Conservation (phyloP, 2,888 invertebrate species). For the Crocallis elinguaria region DNA sequence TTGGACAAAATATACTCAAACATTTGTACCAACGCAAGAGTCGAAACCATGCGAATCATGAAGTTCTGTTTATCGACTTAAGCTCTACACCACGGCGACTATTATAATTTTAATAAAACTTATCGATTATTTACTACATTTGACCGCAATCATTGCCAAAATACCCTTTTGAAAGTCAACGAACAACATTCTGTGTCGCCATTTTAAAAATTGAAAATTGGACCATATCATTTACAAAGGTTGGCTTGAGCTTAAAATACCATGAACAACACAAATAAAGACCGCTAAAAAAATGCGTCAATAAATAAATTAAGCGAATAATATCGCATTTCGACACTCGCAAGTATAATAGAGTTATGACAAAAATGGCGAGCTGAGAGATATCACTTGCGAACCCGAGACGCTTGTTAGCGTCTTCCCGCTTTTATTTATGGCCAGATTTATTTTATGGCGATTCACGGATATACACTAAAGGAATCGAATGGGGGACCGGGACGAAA, state of each 20-base stretch:
- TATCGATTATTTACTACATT: too few species aligned
- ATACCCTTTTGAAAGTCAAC: too few species aligned
- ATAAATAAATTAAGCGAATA: constrained; percentile 69
- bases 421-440: constrained; percentile 84
- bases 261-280: neutral
- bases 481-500: constrained; percentile 58
- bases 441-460: constrained; percentile 80
- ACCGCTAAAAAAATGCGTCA: constrained; percentile 21
- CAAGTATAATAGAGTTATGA: constrained; percentile 81
- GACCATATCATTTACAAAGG: too few species aligned
- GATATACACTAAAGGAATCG: constrained; percentile 61
- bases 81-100: too few species aligned
- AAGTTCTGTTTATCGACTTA: too few species aligned
- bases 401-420: constrained; percentile 83
- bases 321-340: constrained; percentile 79
- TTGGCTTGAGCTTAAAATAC: neutral
- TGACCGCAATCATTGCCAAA: too few species aligned
- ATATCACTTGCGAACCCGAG: constrained; percentile 83
- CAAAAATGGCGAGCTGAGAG: constrained; percentile 80
- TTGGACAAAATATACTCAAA: too few species aligned
- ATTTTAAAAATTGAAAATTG: too few species aligned
- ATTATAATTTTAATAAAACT: too few species aligned
- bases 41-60: too few species aligned
- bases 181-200: too few species aligned
- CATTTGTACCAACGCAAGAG: too few species aligned